A percentile compares a stretch with the other conserved stretches of the same genome.
These are phyloP conservation scores for Xiphophorus maculatus DNA, from an alignment of 2,113 vertebrate species.

Conservation along the genomic window DNA sequence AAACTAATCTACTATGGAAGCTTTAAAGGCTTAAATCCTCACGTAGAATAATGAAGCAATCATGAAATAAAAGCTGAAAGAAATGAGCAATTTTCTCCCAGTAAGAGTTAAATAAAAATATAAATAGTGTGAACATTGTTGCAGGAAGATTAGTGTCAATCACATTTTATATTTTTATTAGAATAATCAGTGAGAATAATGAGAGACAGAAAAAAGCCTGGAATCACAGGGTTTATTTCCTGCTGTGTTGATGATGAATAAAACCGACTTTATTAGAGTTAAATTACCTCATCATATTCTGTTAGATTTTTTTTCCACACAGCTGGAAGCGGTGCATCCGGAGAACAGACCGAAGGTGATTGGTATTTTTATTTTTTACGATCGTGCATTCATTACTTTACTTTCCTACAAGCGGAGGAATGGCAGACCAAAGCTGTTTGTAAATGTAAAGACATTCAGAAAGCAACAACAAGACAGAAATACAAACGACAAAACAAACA, in stretches of 20 bases:
- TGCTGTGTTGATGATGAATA: constrained; percentile 20
- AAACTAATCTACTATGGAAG: constrained; percentile 11
- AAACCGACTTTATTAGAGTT: constrained; percentile 7
- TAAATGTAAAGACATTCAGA: neutral
- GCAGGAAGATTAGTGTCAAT: neutral
- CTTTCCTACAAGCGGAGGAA: neutral
- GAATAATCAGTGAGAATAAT: constrained; percentile 11
- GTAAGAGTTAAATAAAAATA: neutral
- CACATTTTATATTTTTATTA: constrained; percentile 2
- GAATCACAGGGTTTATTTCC: neutral
- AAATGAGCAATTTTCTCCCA: constrained; percentile 8
- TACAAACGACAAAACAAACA: neutral
- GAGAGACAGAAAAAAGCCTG: neutral
- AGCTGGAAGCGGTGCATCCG: neutral
- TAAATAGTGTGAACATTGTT: neutral
- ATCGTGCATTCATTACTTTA: neutral
- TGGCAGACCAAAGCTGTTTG: neutral
- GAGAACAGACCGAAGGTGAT: neutral
- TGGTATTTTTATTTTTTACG: neutral
- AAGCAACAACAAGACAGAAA: neutral
- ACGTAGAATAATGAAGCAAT: constrained; percentile 12
- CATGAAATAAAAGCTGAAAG: constrained; percentile 1
- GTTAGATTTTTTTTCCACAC: neutral
- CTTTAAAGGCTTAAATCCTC: constrained; percentile 19
- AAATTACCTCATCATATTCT: neutral